Base-by-base conservation (phyloP, 1,140 invertebrate species). In the Carcinoscorpius rotundicauda region DNA sequence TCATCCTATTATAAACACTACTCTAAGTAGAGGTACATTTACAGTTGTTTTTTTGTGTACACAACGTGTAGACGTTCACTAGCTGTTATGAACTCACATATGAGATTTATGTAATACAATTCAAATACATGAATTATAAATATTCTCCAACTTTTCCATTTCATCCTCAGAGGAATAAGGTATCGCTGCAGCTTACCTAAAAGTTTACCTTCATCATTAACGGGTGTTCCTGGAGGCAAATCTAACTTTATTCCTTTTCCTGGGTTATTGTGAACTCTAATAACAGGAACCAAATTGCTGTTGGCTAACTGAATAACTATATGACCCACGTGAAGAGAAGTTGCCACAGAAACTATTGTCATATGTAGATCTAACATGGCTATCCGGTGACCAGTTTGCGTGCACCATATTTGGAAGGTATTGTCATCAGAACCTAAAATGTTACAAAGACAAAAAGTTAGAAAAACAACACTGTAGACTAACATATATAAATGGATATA, bases 371-470 rank as follows among this genome's bases (percentile, higher is more conserved):
- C 72, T 10, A 73, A 49, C 10, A 72, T 58, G 6, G 68, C 68
- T 6, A 73, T 48, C 48, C 69, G 64, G 3, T 67, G 61, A 6
- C 72, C 72, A 51, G 51, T 72, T 55, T 60, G 60, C 6, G 61
- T 65, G 58, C 68, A 68, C 88, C 89, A 91, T 3, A 91, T 85
- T 50, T 87, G 82, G 3, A 90, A 82, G 3, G 85, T 85, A 67
- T 86, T 86, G 73, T 92, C 89, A 70, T 91, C 88, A 0, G 86
- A 87, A 4, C 87, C 88, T 52, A 86, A 29, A 29, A 29, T 29
- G 29, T 29, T 29, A 29, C 29, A 29, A 29, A 29, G 29, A 29
- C 2, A 29, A 29, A 29, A 29, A 29, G 29, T 29, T 29, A 29
- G 29, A 29, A 29, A 88, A 9, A 87, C 9, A 52, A 10, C 29